Evolutionary conservation across 2,888 invertebrate genomes (phyloP).

Genomic region (Mellilla xanthometata): DNA sequence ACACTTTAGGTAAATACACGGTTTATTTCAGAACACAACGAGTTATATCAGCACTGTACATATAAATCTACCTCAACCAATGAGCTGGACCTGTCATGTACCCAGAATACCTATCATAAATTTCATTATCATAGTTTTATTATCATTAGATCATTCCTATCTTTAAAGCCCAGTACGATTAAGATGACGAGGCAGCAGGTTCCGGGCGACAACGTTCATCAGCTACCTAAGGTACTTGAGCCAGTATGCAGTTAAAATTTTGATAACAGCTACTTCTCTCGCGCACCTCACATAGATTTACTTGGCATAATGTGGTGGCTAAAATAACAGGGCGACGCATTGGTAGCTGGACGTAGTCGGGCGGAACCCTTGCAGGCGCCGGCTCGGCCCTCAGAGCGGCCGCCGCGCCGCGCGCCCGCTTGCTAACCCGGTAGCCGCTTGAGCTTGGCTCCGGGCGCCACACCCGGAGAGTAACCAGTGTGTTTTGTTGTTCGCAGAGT

Average conservation of each 20-base stretch:
- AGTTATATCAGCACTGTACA: too few relatives aligned
- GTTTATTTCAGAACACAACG: too few relatives aligned
- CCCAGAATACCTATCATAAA: constrained; percentile 20
- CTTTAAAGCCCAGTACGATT: constrained; percentile 21
- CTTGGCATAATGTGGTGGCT: constrained; percentile 51
- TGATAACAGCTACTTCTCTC: constrained; percentile 51
- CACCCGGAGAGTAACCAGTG: constrained; percentile 79
- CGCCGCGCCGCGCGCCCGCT: constrained; percentile 67
- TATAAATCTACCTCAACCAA: too few relatives aligned
- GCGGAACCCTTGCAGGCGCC: constrained; percentile 44
- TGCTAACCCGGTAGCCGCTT: constrained; percentile 82
- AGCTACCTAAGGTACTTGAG: constrained; percentile 49
- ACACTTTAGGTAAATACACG: too few relatives aligned
- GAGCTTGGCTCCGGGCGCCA: constrained; percentile 76
- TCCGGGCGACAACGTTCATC: constrained; percentile 50
- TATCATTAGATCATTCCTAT: constrained; percentile 7
- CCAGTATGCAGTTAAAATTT: constrained; percentile 41
- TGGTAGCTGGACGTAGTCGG: constrained; percentile 43
- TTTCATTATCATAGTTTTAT: constrained; percentile 14
- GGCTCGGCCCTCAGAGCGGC: constrained; percentile 43
- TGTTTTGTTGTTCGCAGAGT: constrained; percentile 84
- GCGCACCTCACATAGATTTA: constrained; percentile 49
- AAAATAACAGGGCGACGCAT: constrained; percentile 48
- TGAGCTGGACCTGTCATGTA: too few relatives aligned
- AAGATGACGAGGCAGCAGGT: constrained; percentile 48